Base-by-base conservation (phyloP, 2,113 vertebrate species). In the Haplochromis vanheusdeni region DNA sequence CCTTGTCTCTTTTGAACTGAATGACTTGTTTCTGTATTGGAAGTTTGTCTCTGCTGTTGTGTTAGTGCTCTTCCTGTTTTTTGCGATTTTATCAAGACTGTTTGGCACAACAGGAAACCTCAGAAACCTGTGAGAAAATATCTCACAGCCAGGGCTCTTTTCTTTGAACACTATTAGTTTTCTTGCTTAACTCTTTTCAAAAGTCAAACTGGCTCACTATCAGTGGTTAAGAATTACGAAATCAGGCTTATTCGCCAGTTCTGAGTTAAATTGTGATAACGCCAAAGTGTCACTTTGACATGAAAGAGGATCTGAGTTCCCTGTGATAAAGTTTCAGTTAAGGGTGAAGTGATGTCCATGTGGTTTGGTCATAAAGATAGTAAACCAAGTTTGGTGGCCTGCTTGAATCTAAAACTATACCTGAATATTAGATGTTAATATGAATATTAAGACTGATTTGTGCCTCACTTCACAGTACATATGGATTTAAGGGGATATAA, bases 81-180 rank as follows among this genome's bases (percentile, higher is more conserved):
- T 11, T 79, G 4, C 10, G 33, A 82, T 73, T 77, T 21, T 26
- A 79, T 88, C 54, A 35, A 3, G 9, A 21, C 37, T 40, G 47
- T 60, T 16, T 83, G 13, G 31, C n/a, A 51, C 40, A 87, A 42
- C 58, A 87, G 82, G 77, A 90, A 87, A 87, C 87, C 84, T 62
- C 60, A 70, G 40, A 82, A 17, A 16, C n/a, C 33, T 55, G 21
- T 79, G n/a, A 37, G 70, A 75, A 5, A 49, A 75, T 31, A 10
- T 19, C 70, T 77, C 26, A 77, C 42, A 49, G 40, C 16, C 16
- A 19, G 16, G 73, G 9, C 26, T 77, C 26, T 13, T 77, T 77
- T n/a, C 70, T 45, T 73, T 73, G 21, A 73, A 47, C 21, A 0
- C 21, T 73, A 73, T 73, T 77, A 77, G 16, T 13, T 51, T 51